Evolutionary conservation across 1,140 invertebrate species (phyloP).

Genomic region (Ganaspis sp.): DNA sequence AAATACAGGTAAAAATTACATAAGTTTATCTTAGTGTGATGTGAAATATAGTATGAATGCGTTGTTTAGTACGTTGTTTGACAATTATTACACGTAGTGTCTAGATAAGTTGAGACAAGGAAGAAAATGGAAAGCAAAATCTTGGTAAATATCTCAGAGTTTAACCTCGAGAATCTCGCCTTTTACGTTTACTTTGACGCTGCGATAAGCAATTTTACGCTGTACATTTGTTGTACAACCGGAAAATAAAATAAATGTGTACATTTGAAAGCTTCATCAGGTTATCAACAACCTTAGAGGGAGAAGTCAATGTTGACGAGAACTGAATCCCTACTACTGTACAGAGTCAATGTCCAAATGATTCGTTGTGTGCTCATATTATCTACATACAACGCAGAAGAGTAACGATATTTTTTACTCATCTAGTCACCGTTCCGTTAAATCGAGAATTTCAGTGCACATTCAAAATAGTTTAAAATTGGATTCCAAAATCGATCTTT

Average conservation of each 20-base stretch:
- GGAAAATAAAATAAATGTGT: slow-evolving; percentile 23
- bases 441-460: background rate
- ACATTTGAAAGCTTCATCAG: background rate
- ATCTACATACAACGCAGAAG: slow-evolving; percentile 3
- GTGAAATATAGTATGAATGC: background rate
- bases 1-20: no score
- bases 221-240: slow-evolving; percentile 18
- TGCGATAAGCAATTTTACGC: background rate
- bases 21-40: background rate
- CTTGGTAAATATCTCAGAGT: background rate
- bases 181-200: slow-evolving; percentile 20
- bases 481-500: background rate
- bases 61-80: background rate
- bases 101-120: background rate
- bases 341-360: slow-evolving; percentile 27
- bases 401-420: slow-evolving; percentile 11
- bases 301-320: background rate
- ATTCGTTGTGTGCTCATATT: slow-evolving; percentile 1
- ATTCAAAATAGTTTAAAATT: no score
- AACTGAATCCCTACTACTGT: slow-evolving; percentile 22
- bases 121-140: background rate
- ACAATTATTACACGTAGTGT: no score
- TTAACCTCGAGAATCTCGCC: slow-evolving; percentile 1
- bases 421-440: background rate
- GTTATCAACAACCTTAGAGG: background rate